These are phyloP conservation scores for Candoia aspera DNA, from an alignment of 2,113 vertebrate genomes.

Conservation along the genomic window DNA sequence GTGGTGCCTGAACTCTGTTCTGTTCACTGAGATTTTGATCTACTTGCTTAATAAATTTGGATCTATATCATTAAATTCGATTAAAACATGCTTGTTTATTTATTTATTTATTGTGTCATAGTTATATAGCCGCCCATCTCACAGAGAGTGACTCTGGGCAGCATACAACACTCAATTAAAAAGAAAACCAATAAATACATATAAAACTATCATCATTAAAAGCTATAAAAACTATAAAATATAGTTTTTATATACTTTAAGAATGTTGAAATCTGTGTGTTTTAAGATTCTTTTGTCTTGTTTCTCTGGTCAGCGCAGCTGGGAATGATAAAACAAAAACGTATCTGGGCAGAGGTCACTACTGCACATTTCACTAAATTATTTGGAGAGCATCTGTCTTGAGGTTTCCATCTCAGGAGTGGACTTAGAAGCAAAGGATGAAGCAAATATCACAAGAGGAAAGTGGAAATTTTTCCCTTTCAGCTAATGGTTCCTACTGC, in stretches of 20 bases:
- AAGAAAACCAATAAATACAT: no score
- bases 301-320: neutral
- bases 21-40: neutral
- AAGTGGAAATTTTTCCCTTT: slow-evolving; percentile 28
- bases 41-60: slow-evolving; percentile 13
- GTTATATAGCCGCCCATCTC: no score
- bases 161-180: no score
- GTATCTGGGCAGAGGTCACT: slow-evolving; percentile 31
- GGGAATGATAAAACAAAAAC: slow-evolving; percentile 11
- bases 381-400: slow-evolving; percentile 10
- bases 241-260: neutral
- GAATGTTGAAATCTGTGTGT: neutral
- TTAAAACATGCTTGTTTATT: slow-evolving; percentile 13
- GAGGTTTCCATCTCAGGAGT: slow-evolving; percentile 22
- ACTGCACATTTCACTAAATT: neutral
- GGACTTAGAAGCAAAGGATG: slow-evolving; percentile 32
- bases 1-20: neutral
- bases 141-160: no score
- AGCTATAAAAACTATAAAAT: no score
- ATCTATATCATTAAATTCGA: slow-evolving; percentile 40
- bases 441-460: slow-evolving; percentile 9
- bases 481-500: slow-evolving; percentile 50
- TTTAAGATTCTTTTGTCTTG: slow-evolving; percentile 8
- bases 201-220: no score
- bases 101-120: no score